A percentile compares a stretch with the other conserved stretches of the same genome.
Evolutionary conservation across 2,113 vertebrate species (phyloP).

Genomic region (Melanerpes formicivorus): DNA sequence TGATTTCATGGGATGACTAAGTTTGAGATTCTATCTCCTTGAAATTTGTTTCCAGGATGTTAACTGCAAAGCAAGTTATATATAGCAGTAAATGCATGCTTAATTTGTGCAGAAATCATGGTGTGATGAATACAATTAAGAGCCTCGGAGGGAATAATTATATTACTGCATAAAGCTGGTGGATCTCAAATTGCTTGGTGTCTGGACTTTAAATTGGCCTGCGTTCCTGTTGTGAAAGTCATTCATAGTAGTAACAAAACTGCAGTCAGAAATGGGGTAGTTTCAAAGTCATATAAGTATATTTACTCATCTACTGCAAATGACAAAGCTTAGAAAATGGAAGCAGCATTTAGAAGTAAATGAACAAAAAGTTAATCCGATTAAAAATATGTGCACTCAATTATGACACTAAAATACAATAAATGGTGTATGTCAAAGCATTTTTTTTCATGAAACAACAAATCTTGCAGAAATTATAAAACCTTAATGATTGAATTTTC

Average conservation of each 20-base stretch:
- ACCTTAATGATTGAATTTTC: not conserved
- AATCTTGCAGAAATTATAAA: not conserved
- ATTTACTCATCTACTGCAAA: conserved; percentile 59
- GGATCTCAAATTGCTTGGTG: conserved; percentile 86
- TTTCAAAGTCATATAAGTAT: conserved; percentile 81
- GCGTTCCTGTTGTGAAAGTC: conserved; percentile 85
- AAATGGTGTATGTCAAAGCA: not conserved
- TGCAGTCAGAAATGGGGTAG: conserved; percentile 64
- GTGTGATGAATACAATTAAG: conserved; percentile 90
- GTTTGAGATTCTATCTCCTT: conserved; percentile 82
- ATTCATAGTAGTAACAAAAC: conserved; percentile 76
- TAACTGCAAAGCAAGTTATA: conserved; percentile 87
- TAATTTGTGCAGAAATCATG: conserved; percentile 90
- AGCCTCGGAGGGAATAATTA: conserved; percentile 89
- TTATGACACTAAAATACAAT: conserved; percentile 40
- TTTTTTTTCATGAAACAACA: not conserved
- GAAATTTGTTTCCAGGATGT: conserved; percentile 88
- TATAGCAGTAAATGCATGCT: conserved; percentile 87
- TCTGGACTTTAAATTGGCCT: conserved; percentile 87
- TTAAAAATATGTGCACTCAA: not conserved
- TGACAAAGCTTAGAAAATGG: conserved; percentile 31
- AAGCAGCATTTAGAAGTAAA: conserved; percentile 1
- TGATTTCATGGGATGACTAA: conserved; percentile 78
- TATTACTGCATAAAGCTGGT: conserved; percentile 87
- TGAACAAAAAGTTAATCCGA: not conserved